Evolutionary conservation across 2,797 vertebrate genomes (phyloP), one percentile per base, ranked within the genome.

Genomic region (Apogon hyalosoma): DNA sequence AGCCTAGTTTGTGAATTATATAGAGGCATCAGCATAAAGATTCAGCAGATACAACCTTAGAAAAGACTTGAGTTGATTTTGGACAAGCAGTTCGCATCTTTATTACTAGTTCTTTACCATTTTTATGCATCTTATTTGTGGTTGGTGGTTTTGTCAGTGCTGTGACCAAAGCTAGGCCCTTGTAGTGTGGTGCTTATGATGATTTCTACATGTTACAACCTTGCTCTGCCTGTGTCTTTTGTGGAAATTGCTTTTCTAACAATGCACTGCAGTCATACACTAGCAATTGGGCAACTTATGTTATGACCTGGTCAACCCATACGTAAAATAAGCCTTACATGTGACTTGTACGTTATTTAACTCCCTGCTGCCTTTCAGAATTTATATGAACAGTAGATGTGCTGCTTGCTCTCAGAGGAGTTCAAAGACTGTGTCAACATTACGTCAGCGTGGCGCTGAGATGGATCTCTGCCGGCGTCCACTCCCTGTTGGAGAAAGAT

Each of bases 371-470:
- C 24, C 59, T 9, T 46, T n/a, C 31, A 57, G 74, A 73, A 46
- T 63, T 63, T 54, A 18, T 54, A 71, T 38, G 33, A 68, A 42
- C 19, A 14, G 16, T 15, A 11, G 54, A 63, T 50, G 49, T 31
- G 38, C 39, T 38, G 54, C 52, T 52, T 43, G 54, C 15, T 41
- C 74, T 83, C 54, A 51, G 58, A 70, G 24, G 31, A 59, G 21
- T 68, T 74, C 43, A 24, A 36, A 63, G 46, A 42, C 73, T 65
- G 61, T 60, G 46, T 73, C 75, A 79, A 77, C 82, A 75, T 83
- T 69, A 74, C 79, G 65, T 80, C 82, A 79, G 24, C 2, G 5
- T 0, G 2, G 45, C 4, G 28, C 64, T 53, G 54, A 33, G 73
- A 59, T 10, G 54, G 53, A 52, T 54, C 63, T 79, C 68, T 49